phyloP scores from a whole-genome alignment of 2,113 vertebrate genomes.

The Muntiacus reevesi region DNA sequence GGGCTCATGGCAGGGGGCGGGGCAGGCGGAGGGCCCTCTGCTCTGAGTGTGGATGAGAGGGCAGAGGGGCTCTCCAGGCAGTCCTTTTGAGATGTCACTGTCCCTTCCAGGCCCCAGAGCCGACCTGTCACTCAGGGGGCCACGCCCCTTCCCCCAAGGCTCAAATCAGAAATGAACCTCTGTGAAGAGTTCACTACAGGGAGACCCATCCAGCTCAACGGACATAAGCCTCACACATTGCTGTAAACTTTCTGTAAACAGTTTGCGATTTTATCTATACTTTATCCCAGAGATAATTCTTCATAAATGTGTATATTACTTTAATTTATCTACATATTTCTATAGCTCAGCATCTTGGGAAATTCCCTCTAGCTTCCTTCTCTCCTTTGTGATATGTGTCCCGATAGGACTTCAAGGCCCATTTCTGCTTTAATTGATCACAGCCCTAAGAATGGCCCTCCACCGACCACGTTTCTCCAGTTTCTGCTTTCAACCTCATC shows the following conservation, averaged over 20 bases:
- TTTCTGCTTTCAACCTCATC: too few species aligned
- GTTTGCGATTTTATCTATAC: neutral
- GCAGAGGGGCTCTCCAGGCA: neutral
- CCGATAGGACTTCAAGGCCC: too few species aligned
- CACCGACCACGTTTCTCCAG: too few species aligned
- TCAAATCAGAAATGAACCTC: neutral
- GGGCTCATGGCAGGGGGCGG: rapidly evolving
- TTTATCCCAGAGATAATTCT: neutral
- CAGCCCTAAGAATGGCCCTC: neutral
- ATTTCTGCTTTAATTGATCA: too few species aligned
- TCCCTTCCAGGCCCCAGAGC: neutral
- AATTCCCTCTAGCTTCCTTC: neutral
- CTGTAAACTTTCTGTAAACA: neutral
- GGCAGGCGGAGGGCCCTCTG: rapidly evolving
- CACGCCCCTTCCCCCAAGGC: neutral
- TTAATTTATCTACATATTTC: neutral
- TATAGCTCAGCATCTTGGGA: neutral
- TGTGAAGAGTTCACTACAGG: rapidly evolving
- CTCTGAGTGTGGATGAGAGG: rapidly evolving
- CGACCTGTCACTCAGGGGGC: neutral
- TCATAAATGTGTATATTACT: rapidly evolving
- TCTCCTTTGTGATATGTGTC: too few species aligned
- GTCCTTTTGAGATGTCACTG: neutral
- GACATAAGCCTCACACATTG: rapidly evolving
- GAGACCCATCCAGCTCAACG: neutral